Conservation (phyloP, 2,888 invertebrate genomes). For the Heliconius erato region DNA sequence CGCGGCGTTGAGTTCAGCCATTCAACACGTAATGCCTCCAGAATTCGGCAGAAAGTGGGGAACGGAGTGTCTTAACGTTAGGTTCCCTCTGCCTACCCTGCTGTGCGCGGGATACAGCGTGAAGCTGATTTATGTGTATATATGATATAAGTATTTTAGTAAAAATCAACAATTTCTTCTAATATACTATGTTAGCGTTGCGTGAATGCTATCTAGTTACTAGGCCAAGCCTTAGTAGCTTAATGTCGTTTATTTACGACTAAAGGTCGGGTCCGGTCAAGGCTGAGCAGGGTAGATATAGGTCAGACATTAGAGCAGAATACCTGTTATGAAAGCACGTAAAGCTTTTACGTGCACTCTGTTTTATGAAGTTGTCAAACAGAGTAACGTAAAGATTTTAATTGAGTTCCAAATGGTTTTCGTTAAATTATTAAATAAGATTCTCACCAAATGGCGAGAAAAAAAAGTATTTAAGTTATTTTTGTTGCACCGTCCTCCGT, state of each 20-base stretch:
- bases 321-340: conserved; percentile 24
- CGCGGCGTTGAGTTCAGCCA: too few relatives aligned
- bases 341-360: conserved; percentile 22
- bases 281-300: conserved; percentile 41
- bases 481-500: background rate
- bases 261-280: conserved; percentile 45
- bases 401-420: background rate
- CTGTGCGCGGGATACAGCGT: too few relatives aligned
- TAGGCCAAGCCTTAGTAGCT: conserved; percentile 35
- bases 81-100: too few relatives aligned
- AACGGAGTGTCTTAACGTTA: too few relatives aligned
- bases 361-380: background rate
- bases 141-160: background rate
- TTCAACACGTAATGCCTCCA: too few relatives aligned
- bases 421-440: background rate
- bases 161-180: background rate
- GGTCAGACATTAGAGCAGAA: conserved; percentile 40
- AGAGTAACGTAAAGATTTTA: background rate
- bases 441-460: background rate
- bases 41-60: too few relatives aligned
- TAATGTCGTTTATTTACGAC: conserved; percentile 30
- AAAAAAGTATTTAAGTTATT: background rate
- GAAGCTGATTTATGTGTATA: too few relatives aligned
- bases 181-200: background rate
- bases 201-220: conserved; percentile 27